Conservation (phyloP, 1,140 invertebrate genomes). For the Lepidurus couesii region DNA sequence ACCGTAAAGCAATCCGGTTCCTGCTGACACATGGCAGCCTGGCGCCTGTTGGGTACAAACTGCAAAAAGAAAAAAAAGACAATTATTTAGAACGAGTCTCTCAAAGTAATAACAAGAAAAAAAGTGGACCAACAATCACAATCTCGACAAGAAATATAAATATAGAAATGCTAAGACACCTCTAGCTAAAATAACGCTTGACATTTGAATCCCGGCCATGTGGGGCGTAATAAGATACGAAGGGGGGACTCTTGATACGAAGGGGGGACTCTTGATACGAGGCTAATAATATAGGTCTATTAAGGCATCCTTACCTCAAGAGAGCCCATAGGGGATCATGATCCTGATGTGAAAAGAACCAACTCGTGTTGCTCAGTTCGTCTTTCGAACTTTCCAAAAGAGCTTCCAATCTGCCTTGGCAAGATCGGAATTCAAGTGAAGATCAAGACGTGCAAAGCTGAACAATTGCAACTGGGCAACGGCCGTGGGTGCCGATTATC, state of each 20-base stretch:
- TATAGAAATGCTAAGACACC: slow-evolving; percentile 1
- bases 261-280: background rate
- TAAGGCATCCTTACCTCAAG: background rate
- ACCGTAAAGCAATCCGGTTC: slow-evolving; percentile 61
- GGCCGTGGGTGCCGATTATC: too few species aligned
- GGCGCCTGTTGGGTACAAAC: slow-evolving; percentile 32
- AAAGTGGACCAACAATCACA: background rate
- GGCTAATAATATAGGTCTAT: background rate
- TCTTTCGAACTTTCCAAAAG: too few species aligned
- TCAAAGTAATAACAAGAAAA: background rate
- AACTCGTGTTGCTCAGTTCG: too few species aligned
- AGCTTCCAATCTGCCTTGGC: too few species aligned
- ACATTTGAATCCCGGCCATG: background rate
- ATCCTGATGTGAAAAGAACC: too few species aligned
- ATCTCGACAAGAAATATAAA: background rate
- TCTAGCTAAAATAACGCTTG: background rate
- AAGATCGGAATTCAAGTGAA: too few species aligned
- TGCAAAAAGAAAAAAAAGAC: slow-evolving; percentile 28
- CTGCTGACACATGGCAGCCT: slow-evolving; percentile 56
- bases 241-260: background rate
- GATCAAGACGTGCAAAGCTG: too few species aligned
- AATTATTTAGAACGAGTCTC: slow-evolving; percentile 1
- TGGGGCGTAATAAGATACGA: background rate
- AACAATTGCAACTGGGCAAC: too few species aligned
- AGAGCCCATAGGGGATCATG: too few species aligned